Percentiles rank a stretch among this genome's conserved stretches.
Conservation (phyloP, 2,113 vertebrate species). For the Pyrgilauda ruficollis region DNA sequence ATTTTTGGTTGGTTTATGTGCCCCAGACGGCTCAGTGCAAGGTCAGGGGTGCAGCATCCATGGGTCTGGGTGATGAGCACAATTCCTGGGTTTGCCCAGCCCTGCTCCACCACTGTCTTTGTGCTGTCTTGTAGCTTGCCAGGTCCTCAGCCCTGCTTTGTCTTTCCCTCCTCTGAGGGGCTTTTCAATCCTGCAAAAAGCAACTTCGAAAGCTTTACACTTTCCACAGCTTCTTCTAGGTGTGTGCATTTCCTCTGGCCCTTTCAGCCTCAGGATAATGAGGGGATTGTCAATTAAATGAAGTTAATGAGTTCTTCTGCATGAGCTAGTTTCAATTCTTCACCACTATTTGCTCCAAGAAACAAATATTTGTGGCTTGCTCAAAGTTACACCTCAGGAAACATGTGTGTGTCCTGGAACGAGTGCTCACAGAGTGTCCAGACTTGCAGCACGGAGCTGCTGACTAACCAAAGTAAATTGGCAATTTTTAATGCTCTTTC, state of each 20-base stretch:
- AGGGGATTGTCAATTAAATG: not conserved
- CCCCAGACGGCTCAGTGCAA: not conserved
- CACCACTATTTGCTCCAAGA: not conserved
- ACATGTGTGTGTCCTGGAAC: not conserved
- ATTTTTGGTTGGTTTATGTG: not conserved
- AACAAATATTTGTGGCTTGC: not conserved
- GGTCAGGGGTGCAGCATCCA: not conserved
- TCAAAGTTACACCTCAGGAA: not conserved
- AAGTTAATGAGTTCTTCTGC: not conserved
- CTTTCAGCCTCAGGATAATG: not conserved
- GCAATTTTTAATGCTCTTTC: not conserved
- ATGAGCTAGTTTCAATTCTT: not conserved
- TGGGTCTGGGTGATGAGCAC: accelerated
- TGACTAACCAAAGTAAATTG: not conserved
- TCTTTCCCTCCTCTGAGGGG: accelerated
- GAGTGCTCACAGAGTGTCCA: not conserved
- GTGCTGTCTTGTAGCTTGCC: not conserved
- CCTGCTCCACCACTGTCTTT: not conserved
- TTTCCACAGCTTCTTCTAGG: not conserved
- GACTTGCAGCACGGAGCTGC: not conserved
- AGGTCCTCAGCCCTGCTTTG: not conserved
- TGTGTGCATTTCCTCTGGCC: not conserved
- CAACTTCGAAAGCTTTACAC: not conserved
- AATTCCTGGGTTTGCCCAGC: not conserved
- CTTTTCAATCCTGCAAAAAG: not conserved